A percentile compares a stretch with the other conserved stretches of the same genome.
Evolutionary conservation across 1,140 invertebrate species (phyloP).

Genomic region (Trichoplusia ni): DNA sequence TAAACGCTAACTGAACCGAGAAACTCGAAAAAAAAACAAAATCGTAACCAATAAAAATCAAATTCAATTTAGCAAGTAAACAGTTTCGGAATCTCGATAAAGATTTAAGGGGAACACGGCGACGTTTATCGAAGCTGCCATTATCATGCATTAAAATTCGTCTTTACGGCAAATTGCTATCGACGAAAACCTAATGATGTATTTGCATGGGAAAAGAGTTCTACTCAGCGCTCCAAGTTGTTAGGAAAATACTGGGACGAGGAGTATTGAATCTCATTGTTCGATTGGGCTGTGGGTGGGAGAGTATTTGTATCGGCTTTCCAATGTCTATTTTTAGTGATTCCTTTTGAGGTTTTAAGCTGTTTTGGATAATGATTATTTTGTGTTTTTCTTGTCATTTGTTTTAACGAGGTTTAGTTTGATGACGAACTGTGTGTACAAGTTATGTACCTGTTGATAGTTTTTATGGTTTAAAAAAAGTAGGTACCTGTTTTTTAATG

Average conservation of each 20-base stretch:
- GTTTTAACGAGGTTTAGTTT: too few relatives aligned
- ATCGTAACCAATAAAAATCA: not conserved
- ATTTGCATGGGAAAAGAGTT: constrained; percentile 67
- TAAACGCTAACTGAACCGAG: not conserved
- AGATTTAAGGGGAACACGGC: constrained; percentile 19
- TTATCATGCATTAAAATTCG: constrained; percentile 67
- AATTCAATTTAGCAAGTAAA: constrained; percentile 4
- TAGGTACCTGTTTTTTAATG: too few relatives aligned
- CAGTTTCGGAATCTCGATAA: constrained; percentile 1
- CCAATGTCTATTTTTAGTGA: too few relatives aligned
- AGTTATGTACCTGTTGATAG: too few relatives aligned
- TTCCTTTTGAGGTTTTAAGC: too few relatives aligned
- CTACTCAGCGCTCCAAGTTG: not conserved
- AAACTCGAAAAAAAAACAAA: constrained; percentile 1
- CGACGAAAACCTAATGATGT: constrained; percentile 55
- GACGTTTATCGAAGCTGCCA: constrained; percentile 38
- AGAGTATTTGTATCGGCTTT: too few relatives aligned
- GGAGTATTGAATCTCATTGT: not conserved
- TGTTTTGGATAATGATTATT: too few relatives aligned
- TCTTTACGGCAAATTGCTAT: constrained; percentile 58
- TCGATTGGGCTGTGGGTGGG: not conserved
- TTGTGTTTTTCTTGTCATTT: too few relatives aligned
- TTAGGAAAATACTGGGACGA: not conserved
- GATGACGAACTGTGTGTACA: too few relatives aligned
- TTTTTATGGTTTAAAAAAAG: too few relatives aligned